Conservation (phyloP, 1,140 invertebrate species). For the Trichoplusia ni region DNA sequence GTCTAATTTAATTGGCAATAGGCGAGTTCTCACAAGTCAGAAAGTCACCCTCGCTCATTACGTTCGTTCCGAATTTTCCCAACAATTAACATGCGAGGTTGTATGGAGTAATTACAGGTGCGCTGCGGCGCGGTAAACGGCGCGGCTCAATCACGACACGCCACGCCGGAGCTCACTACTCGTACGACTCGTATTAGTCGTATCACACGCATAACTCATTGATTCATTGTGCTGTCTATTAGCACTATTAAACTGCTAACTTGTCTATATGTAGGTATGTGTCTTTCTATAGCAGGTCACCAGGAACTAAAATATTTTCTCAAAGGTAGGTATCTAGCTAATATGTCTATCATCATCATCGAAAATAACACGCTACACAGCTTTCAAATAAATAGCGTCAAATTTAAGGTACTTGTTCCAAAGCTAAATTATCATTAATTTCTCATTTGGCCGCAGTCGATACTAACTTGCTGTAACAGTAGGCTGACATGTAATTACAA, state of each 20-base stretch:
- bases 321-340: too few species aligned
- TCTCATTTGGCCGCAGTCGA: slow-evolving; percentile 41
- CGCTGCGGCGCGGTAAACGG: slow-evolving; percentile 49
- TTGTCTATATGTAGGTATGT: not conserved
- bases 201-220: not conserved
- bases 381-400: slow-evolving; percentile 5
- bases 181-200: not conserved
- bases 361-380: not conserved
- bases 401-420: not conserved
- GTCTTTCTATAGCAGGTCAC: too few species aligned
- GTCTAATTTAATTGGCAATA: slow-evolving; percentile 79
- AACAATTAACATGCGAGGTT: slow-evolving; percentile 67
- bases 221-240: not conserved
- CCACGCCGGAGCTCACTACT: not conserved
- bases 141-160: slow-evolving; percentile 23
- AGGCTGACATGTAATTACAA: slow-evolving; percentile 32
- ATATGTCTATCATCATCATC: not conserved
- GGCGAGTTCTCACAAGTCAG: slow-evolving; percentile 73
- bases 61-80: slow-evolving; percentile 59
- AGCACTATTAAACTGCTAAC: not conserved
- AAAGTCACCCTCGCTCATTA: slow-evolving; percentile 70
- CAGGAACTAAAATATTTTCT: too few species aligned
- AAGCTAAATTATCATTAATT: slow-evolving; percentile 45
- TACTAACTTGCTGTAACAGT: slow-evolving; percentile 8
- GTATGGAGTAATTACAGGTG: slow-evolving; percentile 66